Evolutionary conservation across 2,888 invertebrate genomes (phyloP).

Genomic region (Clistopyga incitator): DNA sequence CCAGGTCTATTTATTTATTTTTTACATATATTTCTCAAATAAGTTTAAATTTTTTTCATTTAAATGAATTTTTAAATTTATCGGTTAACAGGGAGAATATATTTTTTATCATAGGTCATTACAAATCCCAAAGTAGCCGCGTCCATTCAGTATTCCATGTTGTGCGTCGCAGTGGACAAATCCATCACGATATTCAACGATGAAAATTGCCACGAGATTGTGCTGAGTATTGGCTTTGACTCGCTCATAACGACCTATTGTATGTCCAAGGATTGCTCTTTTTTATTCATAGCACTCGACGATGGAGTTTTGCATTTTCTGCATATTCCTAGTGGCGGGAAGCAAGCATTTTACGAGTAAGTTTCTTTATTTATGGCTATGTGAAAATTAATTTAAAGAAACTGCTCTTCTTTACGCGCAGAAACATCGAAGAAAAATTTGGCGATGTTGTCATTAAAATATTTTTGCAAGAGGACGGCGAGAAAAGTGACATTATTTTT

Average conservation of each 20-base stretch:
- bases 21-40: neutral
- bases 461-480: conserved; percentile 66
- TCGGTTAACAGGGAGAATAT: too few species aligned
- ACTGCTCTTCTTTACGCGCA: conserved; percentile 22
- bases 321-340: conserved; percentile 73
- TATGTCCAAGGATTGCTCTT: conserved; percentile 75
- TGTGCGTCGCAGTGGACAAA: conserved; percentile 79
- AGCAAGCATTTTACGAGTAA: conserved; percentile 73
- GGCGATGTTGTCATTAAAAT: conserved; percentile 68
- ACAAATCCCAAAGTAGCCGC: conserved; percentile 71
- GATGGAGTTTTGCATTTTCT: conserved; percentile 78
- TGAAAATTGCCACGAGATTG: conserved; percentile 76
- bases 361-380: conserved; percentile 25
- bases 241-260: conserved; percentile 75
- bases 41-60: too few species aligned
- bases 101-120: conserved; percentile 62
- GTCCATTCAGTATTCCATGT: conserved; percentile 74
- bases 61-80: too few species aligned
- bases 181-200: conserved; percentile 81
- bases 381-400: neutral
- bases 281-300: conserved; percentile 76
- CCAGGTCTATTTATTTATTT: conserved; percentile 66
- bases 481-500: conserved; percentile 68
- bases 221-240: conserved; percentile 77
- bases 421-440: conserved; percentile 65